phyloP scores from a whole-genome alignment of 2,797 vertebrate genomes.

The Harpia harpyja region DNA sequence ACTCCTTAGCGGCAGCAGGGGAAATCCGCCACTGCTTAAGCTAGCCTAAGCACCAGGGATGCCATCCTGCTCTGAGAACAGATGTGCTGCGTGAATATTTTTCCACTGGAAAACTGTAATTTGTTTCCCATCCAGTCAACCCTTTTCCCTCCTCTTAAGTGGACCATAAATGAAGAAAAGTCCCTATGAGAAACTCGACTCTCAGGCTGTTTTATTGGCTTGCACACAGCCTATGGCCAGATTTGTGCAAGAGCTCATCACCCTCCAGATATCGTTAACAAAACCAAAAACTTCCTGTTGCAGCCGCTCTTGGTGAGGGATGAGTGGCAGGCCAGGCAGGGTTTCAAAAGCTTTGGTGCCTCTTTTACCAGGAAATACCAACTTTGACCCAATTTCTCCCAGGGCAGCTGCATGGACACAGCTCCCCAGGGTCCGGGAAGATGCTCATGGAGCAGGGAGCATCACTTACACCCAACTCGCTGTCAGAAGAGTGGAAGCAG shows the following conservation, averaged over 20 bases:
- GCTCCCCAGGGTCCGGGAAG: not conserved
- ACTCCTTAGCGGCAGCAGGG: not conserved
- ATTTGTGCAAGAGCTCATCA: not conserved
- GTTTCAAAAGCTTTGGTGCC: not conserved
- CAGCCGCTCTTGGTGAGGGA: not conserved
- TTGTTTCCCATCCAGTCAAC: not conserved
- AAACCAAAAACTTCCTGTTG: not conserved
- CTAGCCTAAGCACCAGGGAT: not conserved
- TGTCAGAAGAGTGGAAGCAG: not conserved
- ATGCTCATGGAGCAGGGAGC: not conserved
- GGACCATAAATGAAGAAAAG: not conserved
- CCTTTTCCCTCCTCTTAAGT: not conserved
- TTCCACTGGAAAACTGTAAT: not conserved
- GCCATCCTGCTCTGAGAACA: not conserved
- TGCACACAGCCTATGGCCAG: not conserved
- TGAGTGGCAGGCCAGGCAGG: not conserved
- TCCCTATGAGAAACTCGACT: fast-evolving
- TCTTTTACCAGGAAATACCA: not conserved
- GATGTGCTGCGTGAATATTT: not conserved
- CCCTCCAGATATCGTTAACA: not conserved
- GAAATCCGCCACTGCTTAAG: not conserved
- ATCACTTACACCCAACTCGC: not conserved
- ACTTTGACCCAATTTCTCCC: not conserved
- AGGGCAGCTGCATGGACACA: not conserved
- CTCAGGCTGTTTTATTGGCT: not conserved